A percentile compares a stretch with the other conserved stretches of the same genome.
Evolutionary conservation across 2,797 vertebrate genomes (phyloP).

Genomic region (Trichosurus vulpecula): DNA sequence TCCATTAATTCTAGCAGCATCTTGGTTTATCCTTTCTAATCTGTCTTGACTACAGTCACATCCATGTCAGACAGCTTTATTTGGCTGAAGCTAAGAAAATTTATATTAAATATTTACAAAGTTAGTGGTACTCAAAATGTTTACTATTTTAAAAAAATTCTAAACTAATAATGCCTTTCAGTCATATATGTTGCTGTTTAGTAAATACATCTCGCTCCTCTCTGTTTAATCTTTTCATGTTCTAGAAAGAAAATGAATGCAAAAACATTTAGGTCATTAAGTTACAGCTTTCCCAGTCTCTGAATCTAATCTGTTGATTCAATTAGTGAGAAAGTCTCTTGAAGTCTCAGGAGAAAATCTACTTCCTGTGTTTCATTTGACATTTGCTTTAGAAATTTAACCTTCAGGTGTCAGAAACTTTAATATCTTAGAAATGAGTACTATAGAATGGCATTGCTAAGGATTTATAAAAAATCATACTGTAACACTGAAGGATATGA

Average conservation of each 20-base stretch:
- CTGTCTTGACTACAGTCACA: not conserved
- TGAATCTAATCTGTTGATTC: slow-evolving; percentile 36
- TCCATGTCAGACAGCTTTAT: not conserved
- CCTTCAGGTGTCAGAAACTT: not conserved
- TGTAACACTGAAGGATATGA: not conserved
- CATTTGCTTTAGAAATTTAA: slow-evolving; percentile 48
- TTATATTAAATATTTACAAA: not conserved
- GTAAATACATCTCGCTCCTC: rapidly evolving
- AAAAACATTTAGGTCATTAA: slow-evolving; percentile 48
- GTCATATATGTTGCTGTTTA: not conserved
- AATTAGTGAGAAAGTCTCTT: slow-evolving; percentile 34
- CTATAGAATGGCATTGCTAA: slow-evolving; percentile 18
- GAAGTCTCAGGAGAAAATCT: slow-evolving; percentile 48
- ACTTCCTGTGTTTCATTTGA: slow-evolving; percentile 59
- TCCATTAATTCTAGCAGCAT: not conserved
- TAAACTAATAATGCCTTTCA: not conserved
- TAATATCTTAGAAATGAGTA: slow-evolving; percentile 41
- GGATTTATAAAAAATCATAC: not conserved
- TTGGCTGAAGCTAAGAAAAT: not conserved
- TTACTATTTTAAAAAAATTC: not conserved
- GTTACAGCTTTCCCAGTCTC: slow-evolving; percentile 22
- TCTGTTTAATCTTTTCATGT: not conserved
- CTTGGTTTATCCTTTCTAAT: not conserved
- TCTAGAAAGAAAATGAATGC: not conserved
- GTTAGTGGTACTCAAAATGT: not conserved